Percentiles rank a stretch among this genome's conserved stretches.
phyloP scores from a whole-genome alignment of 2,113 vertebrate genomes.

The Malaclemys terrapin region DNA sequence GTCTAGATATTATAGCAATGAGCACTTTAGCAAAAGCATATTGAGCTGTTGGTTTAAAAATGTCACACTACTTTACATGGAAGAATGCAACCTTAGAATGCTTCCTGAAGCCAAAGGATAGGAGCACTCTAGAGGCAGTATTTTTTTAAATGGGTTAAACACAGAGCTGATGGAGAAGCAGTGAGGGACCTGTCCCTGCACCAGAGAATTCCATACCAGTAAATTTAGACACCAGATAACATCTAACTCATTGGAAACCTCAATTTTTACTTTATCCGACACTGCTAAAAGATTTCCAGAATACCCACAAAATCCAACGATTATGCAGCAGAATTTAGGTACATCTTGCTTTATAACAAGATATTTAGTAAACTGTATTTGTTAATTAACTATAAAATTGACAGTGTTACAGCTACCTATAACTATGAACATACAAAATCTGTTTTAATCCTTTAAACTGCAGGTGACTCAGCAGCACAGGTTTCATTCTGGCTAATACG shows the following conservation, averaged over 20 bases:
- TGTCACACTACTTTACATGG: too few species aligned
- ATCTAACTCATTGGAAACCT: background rate
- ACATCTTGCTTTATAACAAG: background rate
- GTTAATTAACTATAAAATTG: background rate
- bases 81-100: too few species aligned
- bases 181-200: too few species aligned
- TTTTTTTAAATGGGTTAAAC: too few species aligned
- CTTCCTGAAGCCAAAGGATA: too few species aligned
- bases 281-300: background rate
- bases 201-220: too few species aligned
- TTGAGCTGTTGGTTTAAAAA: too few species aligned
- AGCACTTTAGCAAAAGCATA: too few species aligned
- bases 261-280: background rate
- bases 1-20: too few species aligned
- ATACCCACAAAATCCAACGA: background rate
- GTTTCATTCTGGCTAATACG: background rate
- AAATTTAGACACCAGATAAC: too few species aligned
- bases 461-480: background rate
- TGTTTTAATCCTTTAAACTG: background rate
- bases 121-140: too few species aligned
- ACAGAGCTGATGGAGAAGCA: too few species aligned
- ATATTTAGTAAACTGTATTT: background rate
- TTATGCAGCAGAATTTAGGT: background rate
- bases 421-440: background rate
- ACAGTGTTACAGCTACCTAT: background rate